Evolutionary conservation across 2,113 vertebrate species (phyloP).

Genomic region (Forbesichthys agassizii): DNA sequence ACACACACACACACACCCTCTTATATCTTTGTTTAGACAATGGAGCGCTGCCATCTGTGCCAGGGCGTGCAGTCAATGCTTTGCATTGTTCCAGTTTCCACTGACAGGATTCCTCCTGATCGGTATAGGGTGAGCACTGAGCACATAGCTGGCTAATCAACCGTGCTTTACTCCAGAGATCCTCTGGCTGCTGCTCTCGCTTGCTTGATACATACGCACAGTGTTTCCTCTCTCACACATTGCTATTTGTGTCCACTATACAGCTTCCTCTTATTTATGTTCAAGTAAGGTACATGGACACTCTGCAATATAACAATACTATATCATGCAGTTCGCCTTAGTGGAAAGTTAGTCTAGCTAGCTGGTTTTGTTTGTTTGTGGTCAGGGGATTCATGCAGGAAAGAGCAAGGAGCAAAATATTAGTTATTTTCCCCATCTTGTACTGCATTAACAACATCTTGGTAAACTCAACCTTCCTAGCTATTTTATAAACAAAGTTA

Average conservation of each 20-base stretch:
- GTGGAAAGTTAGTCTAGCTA: neutral
- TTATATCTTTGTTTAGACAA: constrained; percentile 19
- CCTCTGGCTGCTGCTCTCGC: neutral
- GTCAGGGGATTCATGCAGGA: neutral
- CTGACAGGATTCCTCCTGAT: constrained; percentile 11
- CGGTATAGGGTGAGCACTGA: constrained; percentile 7
- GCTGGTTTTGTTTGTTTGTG: neutral
- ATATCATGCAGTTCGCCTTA: constrained; percentile 17
- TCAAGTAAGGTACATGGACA: neutral
- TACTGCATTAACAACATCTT: neutral
- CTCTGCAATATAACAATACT: neutral
- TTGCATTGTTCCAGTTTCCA: constrained; percentile 39
- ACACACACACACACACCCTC: no score
- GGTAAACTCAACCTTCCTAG: no score
- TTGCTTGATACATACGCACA: neutral
- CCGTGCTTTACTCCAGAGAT: neutral
- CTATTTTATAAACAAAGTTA: no score
- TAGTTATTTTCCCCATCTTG: neutral
- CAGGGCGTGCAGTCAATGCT: constrained; percentile 40
- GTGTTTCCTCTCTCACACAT: neutral
- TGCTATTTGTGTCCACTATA: neutral
- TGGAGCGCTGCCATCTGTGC: constrained; percentile 48
- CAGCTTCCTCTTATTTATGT: neutral
- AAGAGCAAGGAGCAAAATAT: neutral
- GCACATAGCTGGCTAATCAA: constrained; percentile 3